A percentile compares a stretch with the other conserved stretches of the same genome.
Evolutionary conservation across 2,888 invertebrate species (phyloP).

Genomic region (Steinernema hermaphroditum): DNA sequence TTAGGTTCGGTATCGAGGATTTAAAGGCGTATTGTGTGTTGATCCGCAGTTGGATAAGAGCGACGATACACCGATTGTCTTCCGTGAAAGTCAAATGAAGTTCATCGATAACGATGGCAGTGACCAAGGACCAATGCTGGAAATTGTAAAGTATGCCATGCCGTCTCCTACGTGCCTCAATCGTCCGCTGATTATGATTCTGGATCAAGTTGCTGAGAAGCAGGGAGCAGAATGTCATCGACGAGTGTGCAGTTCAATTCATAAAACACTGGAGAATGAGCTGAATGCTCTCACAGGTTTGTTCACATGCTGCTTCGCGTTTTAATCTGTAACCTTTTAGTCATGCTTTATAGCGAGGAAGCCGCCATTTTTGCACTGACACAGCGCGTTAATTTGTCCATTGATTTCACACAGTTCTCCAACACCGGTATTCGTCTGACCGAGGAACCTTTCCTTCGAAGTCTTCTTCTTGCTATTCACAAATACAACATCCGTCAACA

Average conservation of each 20-base stretch:
- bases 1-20: constrained; percentile 61
- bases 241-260: constrained; percentile 41
- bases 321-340: constrained; percentile 37
- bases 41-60: constrained; percentile 51
- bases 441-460: constrained; percentile 58
- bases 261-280: constrained; percentile 40
- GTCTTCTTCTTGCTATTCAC: constrained; percentile 55
- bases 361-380: constrained; percentile 45
- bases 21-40: constrained; percentile 63
- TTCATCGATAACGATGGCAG: constrained; percentile 43
- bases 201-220: constrained; percentile 57
- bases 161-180: constrained; percentile 64
- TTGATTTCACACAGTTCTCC: constrained; percentile 44
- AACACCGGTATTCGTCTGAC: constrained; percentile 43
- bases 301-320: neutral
- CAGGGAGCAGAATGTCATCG: constrained; percentile 42
- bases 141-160: constrained; percentile 49
- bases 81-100: constrained; percentile 59
- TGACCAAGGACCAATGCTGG: constrained; percentile 30
- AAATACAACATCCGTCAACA: constrained; percentile 54
- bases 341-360: constrained; percentile 51
- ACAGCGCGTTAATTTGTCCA: constrained; percentile 47
- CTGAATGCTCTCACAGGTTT: constrained; percentile 40
- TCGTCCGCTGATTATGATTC: constrained; percentile 65
- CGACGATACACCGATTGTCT: constrained; percentile 28